Conservation (phyloP, 2,797 vertebrate species). For the Danio kyathit region DNA sequence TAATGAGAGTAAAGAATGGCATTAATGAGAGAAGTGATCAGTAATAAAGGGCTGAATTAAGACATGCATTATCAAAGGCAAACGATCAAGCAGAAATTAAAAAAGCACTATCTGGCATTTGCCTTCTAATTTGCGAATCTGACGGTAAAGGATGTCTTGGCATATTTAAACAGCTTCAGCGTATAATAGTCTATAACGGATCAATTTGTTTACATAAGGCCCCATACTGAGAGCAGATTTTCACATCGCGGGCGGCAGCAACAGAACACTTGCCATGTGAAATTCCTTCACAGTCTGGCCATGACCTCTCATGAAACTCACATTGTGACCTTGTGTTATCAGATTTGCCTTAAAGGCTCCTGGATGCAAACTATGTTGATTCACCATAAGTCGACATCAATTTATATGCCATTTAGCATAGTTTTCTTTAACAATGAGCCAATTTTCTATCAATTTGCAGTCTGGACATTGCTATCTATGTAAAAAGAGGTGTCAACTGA, state of each 20-base stretch:
- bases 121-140: constrained; percentile 16
- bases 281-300: constrained; percentile 14
- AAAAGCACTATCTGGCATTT: constrained; percentile 25
- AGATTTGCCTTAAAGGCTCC: constrained; percentile 28
- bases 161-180: neutral
- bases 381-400: neutral
- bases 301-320: constrained; percentile 20
- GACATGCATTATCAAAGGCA: constrained; percentile 10
- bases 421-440: neutral
- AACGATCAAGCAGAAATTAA: neutral
- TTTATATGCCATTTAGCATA: neutral
- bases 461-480: neutral
- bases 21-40: constrained; percentile 39
- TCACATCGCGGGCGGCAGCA: neutral
- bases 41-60: constrained; percentile 16
- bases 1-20: constrained; percentile 67
- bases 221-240: neutral
- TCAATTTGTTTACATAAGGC: constrained; percentile 7
- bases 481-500: neutral
- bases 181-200: constrained; percentile 8
- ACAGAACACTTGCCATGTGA: constrained; percentile 15
- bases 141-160: constrained; percentile 14
- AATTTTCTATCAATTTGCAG: neutral
- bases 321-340: constrained; percentile 25
- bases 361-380: constrained; percentile 3